Conservation (phyloP, 2,113 vertebrate species). For the Paradoxurus hermaphroditus region DNA sequence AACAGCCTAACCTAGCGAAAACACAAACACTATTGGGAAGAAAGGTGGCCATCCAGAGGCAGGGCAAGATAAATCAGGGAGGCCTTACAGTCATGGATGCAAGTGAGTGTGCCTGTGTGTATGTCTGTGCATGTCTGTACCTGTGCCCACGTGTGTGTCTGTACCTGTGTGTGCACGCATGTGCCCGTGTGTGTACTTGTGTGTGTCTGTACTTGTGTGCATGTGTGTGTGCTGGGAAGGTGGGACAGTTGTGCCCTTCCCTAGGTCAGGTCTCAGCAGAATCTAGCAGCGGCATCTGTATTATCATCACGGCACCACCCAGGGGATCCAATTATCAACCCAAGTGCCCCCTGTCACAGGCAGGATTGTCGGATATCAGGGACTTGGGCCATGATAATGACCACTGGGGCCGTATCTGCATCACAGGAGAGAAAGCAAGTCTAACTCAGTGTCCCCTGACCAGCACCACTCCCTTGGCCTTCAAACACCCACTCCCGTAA, state of each 20-base stretch:
- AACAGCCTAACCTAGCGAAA: not conserved
- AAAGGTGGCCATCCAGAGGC: not conserved
- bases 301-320: not conserved
- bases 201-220: accelerated
- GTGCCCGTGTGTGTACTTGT: not conserved
- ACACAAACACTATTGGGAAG: not conserved
- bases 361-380: not conserved
- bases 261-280: not conserved
- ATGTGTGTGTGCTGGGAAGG: not conserved
- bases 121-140: not conserved
- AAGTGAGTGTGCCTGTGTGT: not conserved
- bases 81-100: not conserved
- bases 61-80: no score
- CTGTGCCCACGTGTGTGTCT: not conserved
- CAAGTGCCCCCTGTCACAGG: not conserved
- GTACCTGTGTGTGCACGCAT: no score
- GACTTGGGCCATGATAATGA: not conserved
- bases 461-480: not conserved
- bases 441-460: not conserved
- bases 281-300: not conserved
- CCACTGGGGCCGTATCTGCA: no score
- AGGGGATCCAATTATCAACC: not conserved
- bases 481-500: not conserved
- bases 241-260: not conserved
- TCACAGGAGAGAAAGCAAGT: not conserved